Base-by-base conservation (phyloP, 2,888 invertebrate genomes). In the Thelaira solivaga region DNA sequence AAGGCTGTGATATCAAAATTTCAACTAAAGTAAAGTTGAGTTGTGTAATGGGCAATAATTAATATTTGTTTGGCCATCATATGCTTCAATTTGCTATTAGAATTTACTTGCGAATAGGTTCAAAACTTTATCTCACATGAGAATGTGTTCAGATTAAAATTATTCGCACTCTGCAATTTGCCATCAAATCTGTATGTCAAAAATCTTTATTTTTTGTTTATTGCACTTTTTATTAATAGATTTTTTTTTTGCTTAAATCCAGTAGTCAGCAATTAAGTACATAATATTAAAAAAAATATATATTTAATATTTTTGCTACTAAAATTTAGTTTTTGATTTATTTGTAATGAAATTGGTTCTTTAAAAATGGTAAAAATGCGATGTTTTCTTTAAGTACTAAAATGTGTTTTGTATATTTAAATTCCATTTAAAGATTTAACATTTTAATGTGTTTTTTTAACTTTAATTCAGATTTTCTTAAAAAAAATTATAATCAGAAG, bases 131-230 rank as follows among this genome's bases (percentile, higher is more conserved):
- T n/a, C 36, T 36, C 36, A 10, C n/a, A 2, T n/a, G n/a, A n/a
- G n/a, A n/a, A n/a, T n/a, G n/a, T n/a, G n/a, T n/a, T n/a, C n/a
- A n/a, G n/a, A n/a, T n/a, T n/a, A n/a, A n/a, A n/a, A n/a, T n/a
- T n/a, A n/a, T n/a, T n/a, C n/a, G 3, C n/a, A 36, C 3, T 45
- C 11, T 65, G 62, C 57, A 51, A 36, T 61, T 65, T 74, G 67
- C 75, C 57, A 75, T 75, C 41, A 75, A 72, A 62, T 79, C 72
- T 79, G 31, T 76, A 77, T 51, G 71, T 76, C 73, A 76, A 4
- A 10, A 36, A 53, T 53, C 45, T 16, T 43, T n/a, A 39, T 24
- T 45, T 62, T 59, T 26, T 59, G 18, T 43, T 51, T 59, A 49
- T 59, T 75, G 64, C 20, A 34, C 59, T 80, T 73, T 39, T 51